Evolutionary conservation across 2,797 vertebrate genomes (phyloP), one percentile per base, ranked within the genome.

Genomic region (Pseudotriccus pelzelni): DNA sequence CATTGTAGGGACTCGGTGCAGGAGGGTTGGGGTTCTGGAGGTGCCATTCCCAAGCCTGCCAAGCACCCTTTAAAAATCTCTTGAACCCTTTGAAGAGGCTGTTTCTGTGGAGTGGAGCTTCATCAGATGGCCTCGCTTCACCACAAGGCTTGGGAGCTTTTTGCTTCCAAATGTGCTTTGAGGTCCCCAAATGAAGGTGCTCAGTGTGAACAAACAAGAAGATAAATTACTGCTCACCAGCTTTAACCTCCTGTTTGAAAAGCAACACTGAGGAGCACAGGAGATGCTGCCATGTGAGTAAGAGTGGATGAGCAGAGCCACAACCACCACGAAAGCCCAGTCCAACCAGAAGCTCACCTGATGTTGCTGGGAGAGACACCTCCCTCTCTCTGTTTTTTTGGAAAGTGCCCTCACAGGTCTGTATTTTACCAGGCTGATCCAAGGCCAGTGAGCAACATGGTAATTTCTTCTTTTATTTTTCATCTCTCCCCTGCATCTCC

Each of bases 401-500:
- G 18, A 6, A 67, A 66, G 49, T 14, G 5, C 41, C 70, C 28
- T 30, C 36, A 47, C 53, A 79, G 70, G 25, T 70, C 58, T 41
- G 16, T n/a, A 3, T 46, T 91, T 37, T 87, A 41, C 64, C 92
- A 70, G 49, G 43, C 70, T 79, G 82, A 72, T 24, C 49, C 7
- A 50, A 80, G 60, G 44, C 37, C 58, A 90, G 90, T 27, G 55
- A 96, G 87, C 78, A 93, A 95, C 87, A 92, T 52, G 73, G 76
- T 80, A 93, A 95, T 93, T 87, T 68, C 73, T 90, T 22, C 55
- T 67, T 85, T 74, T 85, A 47, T 56, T 87, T 91, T 77, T 68
- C 88, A 91, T 94, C 85, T 86, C 64, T 89, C 24, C 77, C 41
- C 66, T 53, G 10, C 80, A 91, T 91, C 80, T 93, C 75, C 60